phyloP scores from a whole-genome alignment of 2,888 invertebrate genomes.

The Petrophora chlorosata region DNA sequence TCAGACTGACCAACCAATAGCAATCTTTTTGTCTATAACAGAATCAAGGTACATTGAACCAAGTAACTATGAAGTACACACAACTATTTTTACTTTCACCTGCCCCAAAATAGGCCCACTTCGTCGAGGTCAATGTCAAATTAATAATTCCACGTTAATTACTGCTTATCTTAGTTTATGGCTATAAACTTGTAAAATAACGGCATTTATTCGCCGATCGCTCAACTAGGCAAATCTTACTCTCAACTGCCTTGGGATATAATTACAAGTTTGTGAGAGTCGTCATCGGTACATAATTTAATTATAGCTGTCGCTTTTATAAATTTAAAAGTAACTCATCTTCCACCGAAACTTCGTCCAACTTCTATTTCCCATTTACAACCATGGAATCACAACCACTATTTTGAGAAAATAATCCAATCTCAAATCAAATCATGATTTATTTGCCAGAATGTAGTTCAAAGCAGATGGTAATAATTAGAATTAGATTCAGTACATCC shows the following conservation, averaged over 20 bases:
- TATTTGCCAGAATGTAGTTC: too few relatives aligned
- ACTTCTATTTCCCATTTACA: too few relatives aligned
- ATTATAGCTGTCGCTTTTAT: slow-evolving; percentile 7
- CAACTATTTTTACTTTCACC: slow-evolving; percentile 14
- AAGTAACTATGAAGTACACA: background rate
- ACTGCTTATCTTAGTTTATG: slow-evolving; percentile 23
- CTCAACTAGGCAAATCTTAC: slow-evolving; percentile 7
- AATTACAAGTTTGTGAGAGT: slow-evolving; percentile 14
- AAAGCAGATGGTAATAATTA: too few relatives aligned
- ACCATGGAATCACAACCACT: too few relatives aligned
- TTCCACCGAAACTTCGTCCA: background rate
- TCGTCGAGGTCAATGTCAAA: slow-evolving; percentile 30
- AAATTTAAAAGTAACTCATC: slow-evolving; percentile 1
- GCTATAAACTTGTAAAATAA: slow-evolving; percentile 3
- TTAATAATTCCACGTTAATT: slow-evolving; percentile 29
- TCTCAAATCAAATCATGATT: too few relatives aligned
- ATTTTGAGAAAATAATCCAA: too few relatives aligned
- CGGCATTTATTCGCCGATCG: slow-evolving; percentile 9
- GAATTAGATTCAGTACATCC: too few relatives aligned
- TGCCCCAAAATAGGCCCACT: slow-evolving; percentile 7
- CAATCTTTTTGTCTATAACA: too few relatives aligned
- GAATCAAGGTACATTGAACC: too few relatives aligned
- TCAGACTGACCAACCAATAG: too few relatives aligned
- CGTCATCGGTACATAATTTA: slow-evolving; percentile 13
- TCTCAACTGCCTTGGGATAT: slow-evolving; percentile 12